Evolutionary conservation across 1,140 invertebrate genomes (phyloP).

Genomic region (Streblospio benedicti): DNA sequence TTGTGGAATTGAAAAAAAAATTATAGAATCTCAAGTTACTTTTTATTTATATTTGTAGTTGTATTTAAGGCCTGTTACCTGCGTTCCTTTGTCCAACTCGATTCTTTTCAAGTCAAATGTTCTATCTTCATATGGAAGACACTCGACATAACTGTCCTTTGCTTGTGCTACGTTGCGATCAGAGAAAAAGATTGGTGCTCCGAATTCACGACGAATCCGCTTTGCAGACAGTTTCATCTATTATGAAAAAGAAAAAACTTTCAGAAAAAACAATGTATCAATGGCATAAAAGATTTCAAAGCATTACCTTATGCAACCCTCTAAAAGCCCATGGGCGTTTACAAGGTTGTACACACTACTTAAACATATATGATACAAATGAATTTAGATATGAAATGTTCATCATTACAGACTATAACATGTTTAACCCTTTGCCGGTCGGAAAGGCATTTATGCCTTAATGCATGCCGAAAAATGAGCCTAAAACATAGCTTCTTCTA

Average conservation of each 20-base stretch:
- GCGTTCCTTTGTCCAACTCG: conserved; percentile 38
- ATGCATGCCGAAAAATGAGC: no score
- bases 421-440: no score
- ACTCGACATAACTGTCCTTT: conserved; percentile 42
- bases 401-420: no score
- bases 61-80: no score
- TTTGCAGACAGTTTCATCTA: conserved; percentile 36
- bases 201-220: conserved; percentile 39
- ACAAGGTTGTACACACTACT: background rate
- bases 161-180: conserved; percentile 37
- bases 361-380: background rate
- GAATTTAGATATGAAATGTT: no score
- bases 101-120: conserved; percentile 37
- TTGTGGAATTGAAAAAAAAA: no score
- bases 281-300: background rate
- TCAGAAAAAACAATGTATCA: background rate
- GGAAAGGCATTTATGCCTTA: no score
- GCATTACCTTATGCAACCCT: background rate
- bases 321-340: background rate
- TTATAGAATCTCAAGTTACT: no score
- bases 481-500: no score
- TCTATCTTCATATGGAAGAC: conserved; percentile 35
- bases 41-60: no score
- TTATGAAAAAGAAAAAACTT: conserved; percentile 8
- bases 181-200: conserved; percentile 31